A percentile compares a stretch with the other conserved stretches of the same genome.
Conservation (phyloP, 2,888 invertebrate genomes). For the Machimus atricapillus region DNA sequence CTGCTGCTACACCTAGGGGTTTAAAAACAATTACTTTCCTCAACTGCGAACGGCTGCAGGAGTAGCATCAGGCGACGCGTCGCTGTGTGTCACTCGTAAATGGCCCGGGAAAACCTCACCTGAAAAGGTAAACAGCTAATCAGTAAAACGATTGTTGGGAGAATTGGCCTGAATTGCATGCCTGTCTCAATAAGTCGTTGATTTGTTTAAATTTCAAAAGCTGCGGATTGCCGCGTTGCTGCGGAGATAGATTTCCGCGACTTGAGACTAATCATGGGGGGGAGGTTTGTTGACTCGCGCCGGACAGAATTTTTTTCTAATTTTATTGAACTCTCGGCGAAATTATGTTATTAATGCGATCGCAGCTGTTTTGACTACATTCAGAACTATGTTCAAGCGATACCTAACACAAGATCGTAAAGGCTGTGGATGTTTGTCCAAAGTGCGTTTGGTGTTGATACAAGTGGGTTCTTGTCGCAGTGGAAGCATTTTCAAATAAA, state of each 20-base stretch:
- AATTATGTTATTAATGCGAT: not conserved
- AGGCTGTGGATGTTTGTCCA: not conserved
- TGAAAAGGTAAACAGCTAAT: conserved; percentile 25
- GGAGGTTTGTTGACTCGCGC: not conserved
- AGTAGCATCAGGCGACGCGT: not conserved
- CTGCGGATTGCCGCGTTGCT: not conserved
- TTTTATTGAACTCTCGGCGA: not conserved
- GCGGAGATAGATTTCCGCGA: not conserved
- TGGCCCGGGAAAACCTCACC: conserved; percentile 4
- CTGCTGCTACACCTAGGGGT: not conserved
- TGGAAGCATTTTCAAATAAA: not conserved
- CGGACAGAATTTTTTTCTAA: not conserved
- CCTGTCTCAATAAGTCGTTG: conserved; percentile 11
- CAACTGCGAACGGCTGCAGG: not conserved
- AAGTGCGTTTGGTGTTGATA: not conserved
- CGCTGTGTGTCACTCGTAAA: not conserved
- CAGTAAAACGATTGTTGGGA: conserved; percentile 39
- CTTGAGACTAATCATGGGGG: not conserved
- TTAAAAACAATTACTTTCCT: not conserved
- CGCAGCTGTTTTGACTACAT: not conserved
- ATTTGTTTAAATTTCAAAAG: conserved; percentile 29
- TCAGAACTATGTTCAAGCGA: not conserved
- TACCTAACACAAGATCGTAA: not conserved
- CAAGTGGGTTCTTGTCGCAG: not conserved
- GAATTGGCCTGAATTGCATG: conserved; percentile 5